Evolutionary conservation across 2,113 vertebrate species (phyloP).

Genomic region (Ibidorhyncha struthersii): DNA sequence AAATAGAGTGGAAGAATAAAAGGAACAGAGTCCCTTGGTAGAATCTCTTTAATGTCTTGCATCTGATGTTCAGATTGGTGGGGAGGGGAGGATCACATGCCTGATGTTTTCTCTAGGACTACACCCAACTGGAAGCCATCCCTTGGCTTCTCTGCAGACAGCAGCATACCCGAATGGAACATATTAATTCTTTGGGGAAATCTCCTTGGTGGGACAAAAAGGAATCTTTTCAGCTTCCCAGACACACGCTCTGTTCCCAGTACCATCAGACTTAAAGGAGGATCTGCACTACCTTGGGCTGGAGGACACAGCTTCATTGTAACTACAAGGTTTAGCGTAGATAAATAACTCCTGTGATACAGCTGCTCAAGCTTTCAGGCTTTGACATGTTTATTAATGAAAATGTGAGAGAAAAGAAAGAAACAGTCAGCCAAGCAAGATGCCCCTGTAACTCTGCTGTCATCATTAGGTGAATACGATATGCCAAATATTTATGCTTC

Average conservation of each 20-base stretch:
- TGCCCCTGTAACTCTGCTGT: slow-evolving; percentile 9
- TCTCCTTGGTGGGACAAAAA: slow-evolving; percentile 4
- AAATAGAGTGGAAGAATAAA: slow-evolving; percentile 58
- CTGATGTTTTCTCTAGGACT: slow-evolving; percentile 58
- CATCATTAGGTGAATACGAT: slow-evolving; percentile 5
- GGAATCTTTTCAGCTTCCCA: slow-evolving; percentile 30
- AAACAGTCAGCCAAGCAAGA: not conserved
- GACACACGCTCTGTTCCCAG: not conserved
- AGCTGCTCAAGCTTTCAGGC: not conserved
- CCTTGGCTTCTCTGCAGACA: slow-evolving; percentile 38
- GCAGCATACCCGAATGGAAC: slow-evolving; percentile 51
- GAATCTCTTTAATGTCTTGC: slow-evolving; percentile 52
- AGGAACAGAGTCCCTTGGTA: slow-evolving; percentile 44
- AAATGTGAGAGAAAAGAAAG: slow-evolving; percentile 14
- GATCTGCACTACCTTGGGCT: not conserved
- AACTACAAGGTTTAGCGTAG: not conserved
- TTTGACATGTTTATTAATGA: slow-evolving; percentile 38
- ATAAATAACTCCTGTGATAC: not conserved
- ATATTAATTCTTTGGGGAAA: slow-evolving; percentile 48
- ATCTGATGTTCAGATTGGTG: slow-evolving; percentile 57
- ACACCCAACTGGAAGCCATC: slow-evolving; percentile 53
- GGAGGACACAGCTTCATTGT: not conserved
- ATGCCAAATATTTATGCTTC: slow-evolving; percentile 28
- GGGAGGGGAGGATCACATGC: slow-evolving; percentile 38
- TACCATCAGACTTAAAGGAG: not conserved